Percentiles rank a stretch among this genome's conserved stretches.
Evolutionary conservation across 2,797 vertebrate species (phyloP).

Genomic region (Characodon lateralis): DNA sequence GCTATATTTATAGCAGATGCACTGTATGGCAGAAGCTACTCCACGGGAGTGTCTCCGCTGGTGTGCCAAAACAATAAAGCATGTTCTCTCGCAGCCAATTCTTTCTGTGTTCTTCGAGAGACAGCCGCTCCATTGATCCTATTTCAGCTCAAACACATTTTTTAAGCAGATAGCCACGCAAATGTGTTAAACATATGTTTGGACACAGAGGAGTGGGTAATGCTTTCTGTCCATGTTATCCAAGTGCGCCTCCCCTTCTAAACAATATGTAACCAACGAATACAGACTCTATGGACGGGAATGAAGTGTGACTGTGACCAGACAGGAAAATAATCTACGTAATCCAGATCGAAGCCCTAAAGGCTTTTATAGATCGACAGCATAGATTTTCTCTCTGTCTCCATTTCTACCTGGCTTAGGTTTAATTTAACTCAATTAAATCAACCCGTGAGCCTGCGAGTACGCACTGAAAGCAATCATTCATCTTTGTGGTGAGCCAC

Average conservation of each 20-base stretch:
- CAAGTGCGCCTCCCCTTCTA: conserved; percentile 18
- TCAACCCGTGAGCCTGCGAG: conserved; percentile 75
- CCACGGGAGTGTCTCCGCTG: conserved; percentile 65
- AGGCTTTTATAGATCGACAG: conserved; percentile 84
- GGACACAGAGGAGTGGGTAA: not conserved
- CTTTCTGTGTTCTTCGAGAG: conserved; percentile 11
- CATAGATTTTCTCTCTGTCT: conserved; percentile 82
- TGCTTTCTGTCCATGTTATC: conserved; percentile 4
- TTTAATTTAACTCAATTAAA: conserved; percentile 86
- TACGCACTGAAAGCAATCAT: conserved; percentile 76
- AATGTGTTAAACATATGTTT: conserved; percentile 11
- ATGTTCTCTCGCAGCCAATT: conserved; percentile 48
- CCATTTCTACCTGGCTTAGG: conserved; percentile 81
- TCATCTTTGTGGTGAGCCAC: conserved; percentile 75
- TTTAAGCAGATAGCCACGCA: conserved; percentile 15
- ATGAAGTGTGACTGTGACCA: conserved; percentile 78
- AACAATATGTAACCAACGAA: conserved; percentile 59
- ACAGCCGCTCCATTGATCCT: conserved; percentile 23
- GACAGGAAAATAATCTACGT: conserved; percentile 81
- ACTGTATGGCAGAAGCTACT: conserved; percentile 66
- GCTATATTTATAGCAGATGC: conserved; percentile 68
- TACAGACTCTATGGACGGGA: conserved; percentile 55
- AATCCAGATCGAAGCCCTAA: conserved; percentile 84
- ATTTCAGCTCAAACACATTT: conserved; percentile 17
- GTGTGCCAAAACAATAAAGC: conserved; percentile 64